These are phyloP conservation scores for Oryzias dopingdopingensis DNA, from an alignment of 2,797 vertebrate species.

Conservation along the genomic window DNA sequence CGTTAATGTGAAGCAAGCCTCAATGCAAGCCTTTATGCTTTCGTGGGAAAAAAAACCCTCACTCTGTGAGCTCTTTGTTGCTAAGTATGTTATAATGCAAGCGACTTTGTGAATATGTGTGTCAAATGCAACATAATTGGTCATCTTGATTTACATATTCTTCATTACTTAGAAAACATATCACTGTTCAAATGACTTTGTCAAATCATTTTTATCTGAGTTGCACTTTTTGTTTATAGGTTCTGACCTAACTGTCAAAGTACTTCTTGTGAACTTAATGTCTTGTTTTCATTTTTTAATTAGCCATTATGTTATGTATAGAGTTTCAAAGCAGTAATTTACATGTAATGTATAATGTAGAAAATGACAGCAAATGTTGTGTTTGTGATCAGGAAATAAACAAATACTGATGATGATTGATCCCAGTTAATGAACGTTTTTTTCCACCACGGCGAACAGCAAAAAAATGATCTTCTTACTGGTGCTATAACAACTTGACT, in stretches of 20 bases:
- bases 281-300: slow-evolving; percentile 1
- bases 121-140: slow-evolving; percentile 17
- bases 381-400: slow-evolving; percentile 50
- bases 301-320: slow-evolving; percentile 20
- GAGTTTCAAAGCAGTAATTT: slow-evolving; percentile 13
- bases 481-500: too few species aligned
- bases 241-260: slow-evolving; percentile 18
- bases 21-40: slow-evolving; percentile 41
- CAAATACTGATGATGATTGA: slow-evolving; percentile 15
- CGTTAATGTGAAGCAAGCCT: slow-evolving; percentile 43
- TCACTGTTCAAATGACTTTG: too few species aligned
- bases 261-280: background rate
- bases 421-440: background rate
- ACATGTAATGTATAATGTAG: slow-evolving; percentile 16
- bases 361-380: slow-evolving; percentile 21
- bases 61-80: slow-evolving; percentile 16
- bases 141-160: slow-evolving; percentile 15
- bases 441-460: too few species aligned
- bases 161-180: too few species aligned
- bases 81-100: slow-evolving; percentile 16
- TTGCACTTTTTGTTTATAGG: slow-evolving; percentile 28
- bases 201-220: slow-evolving; percentile 20
- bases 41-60: slow-evolving; percentile 10
- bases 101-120: slow-evolving; percentile 40
- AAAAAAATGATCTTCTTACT: too few species aligned